Percentiles rank a stretch among this genome's conserved stretches.
phyloP scores from a whole-genome alignment of 2,888 invertebrate species.

The Zaprionus lineosus region DNA sequence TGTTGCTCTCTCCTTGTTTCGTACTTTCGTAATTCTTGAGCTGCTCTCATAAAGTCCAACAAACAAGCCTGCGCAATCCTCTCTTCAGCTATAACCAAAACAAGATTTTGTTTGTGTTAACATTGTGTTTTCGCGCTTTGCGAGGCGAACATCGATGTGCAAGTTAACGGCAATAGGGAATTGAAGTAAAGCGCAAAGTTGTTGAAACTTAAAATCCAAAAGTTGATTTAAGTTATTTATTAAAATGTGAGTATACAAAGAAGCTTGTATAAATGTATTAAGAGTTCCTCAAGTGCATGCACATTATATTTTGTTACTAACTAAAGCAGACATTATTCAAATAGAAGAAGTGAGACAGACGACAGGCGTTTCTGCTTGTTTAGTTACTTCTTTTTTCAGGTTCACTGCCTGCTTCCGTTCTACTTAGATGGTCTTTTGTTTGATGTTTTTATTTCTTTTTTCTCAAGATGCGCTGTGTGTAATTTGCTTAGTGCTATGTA shows the following conservation, averaged over 20 bases:
- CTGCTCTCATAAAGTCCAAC: constrained; percentile 10
- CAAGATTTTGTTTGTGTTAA: constrained; percentile 49
- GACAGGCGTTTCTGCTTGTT: constrained; percentile 28
- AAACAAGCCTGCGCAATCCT: constrained; percentile 49
- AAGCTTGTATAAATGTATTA: no score
- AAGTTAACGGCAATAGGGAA: constrained; percentile 15
- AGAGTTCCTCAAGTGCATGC: no score
- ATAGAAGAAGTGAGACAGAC: constrained; percentile 16
- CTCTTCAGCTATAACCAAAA: constrained; percentile 48
- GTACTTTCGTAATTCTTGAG: background rate
- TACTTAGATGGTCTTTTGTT: constrained; percentile 66
- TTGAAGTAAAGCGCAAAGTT: constrained; percentile 14
- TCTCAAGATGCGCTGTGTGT: constrained; percentile 39
- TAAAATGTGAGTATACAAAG: no score
- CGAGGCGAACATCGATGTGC: constrained; percentile 40
- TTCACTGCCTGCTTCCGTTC: constrained; percentile 74
- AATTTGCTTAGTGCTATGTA: constrained; percentile 33
- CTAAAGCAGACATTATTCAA: no score
- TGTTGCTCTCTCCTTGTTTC: no score
- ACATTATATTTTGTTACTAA: no score
- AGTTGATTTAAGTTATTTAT: constrained; percentile 1
- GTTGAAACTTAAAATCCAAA: constrained; percentile 22
- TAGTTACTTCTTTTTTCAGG: constrained; percentile 67
- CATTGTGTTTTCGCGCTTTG: constrained; percentile 54
- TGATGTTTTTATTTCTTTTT: constrained; percentile 40